phyloP scores from a whole-genome alignment of 2,113 vertebrate species.

The Indicator maculatus region DNA sequence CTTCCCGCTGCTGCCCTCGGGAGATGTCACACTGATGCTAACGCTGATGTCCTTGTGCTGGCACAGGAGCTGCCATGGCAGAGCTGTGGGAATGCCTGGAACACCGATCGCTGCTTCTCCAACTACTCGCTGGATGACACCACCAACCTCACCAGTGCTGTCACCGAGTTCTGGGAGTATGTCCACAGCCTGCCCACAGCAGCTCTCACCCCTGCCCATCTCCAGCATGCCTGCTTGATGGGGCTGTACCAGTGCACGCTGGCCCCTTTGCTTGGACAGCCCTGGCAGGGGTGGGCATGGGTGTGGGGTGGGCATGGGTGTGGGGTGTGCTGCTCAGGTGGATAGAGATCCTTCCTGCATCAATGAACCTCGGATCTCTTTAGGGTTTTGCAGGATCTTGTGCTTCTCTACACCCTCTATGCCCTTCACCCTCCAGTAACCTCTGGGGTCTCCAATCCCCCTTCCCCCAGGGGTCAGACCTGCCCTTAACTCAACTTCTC shows the following conservation, averaged over 20 bases:
- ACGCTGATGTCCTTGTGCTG: background rate
- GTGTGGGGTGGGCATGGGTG: background rate
- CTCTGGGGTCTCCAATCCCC: rapidly evolving
- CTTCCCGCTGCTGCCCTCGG: rapidly evolving
- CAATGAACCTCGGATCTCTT: background rate
- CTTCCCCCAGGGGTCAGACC: rapidly evolving
- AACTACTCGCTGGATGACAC: slow-evolving; percentile 89
- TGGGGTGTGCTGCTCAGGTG: background rate
- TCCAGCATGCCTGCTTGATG: rapidly evolving
- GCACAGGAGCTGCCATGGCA: slow-evolving; percentile 87
- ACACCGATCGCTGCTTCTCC: slow-evolving; percentile 87
- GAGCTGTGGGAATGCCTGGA: slow-evolving; percentile 88
- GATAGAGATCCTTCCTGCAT: background rate
- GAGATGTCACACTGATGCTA: background rate
- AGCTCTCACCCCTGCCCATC: background rate
- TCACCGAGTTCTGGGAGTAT: slow-evolving; percentile 94
- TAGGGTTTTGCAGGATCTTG: background rate
- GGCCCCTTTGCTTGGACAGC: background rate
- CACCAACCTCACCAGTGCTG: slow-evolving; percentile 87
- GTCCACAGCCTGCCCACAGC: slow-evolving; percentile 62
- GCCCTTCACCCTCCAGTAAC: background rate
- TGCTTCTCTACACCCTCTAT: background rate
- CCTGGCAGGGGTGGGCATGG: background rate
- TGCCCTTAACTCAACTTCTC: background rate
- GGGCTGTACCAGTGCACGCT: rapidly evolving